A percentile compares a stretch with the other conserved stretches of the same genome.
phyloP scores from a whole-genome alignment of 1,140 invertebrate genomes.

The Meloidogyne hapla region DNA sequence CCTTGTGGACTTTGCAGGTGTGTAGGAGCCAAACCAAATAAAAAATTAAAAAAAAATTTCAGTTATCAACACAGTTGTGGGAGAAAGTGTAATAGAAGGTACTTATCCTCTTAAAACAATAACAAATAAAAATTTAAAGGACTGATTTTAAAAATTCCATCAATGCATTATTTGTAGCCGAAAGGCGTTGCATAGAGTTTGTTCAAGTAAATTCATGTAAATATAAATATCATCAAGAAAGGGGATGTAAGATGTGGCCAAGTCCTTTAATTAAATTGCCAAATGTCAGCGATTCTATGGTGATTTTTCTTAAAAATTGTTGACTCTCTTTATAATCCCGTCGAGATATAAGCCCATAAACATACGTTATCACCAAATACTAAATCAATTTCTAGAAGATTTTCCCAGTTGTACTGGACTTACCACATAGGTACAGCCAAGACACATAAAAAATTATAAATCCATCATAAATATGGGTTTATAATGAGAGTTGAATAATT shows the following conservation, averaged over 20 bases:
- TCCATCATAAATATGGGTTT: too few relatives aligned
- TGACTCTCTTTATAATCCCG: too few relatives aligned
- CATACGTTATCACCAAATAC: too few relatives aligned
- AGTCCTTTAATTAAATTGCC: constrained; percentile 49
- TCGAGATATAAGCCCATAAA: too few relatives aligned
- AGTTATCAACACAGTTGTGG: constrained; percentile 60
- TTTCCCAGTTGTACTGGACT: too few relatives aligned
- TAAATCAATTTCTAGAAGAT: too few relatives aligned
- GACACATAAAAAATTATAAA: too few relatives aligned
- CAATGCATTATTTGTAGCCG: constrained; percentile 60
- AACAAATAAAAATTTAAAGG: constrained; percentile 16
- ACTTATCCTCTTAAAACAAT: neutral
- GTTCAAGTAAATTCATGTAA: constrained; percentile 51
- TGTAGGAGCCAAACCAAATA: neutral
- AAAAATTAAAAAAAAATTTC: neutral
- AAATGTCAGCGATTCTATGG: constrained; percentile 56
- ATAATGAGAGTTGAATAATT: too few relatives aligned
- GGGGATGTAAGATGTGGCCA: constrained; percentile 56
- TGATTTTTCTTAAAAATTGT: constrained; percentile 16
- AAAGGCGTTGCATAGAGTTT: constrained; percentile 55
- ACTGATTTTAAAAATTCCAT: constrained; percentile 51
- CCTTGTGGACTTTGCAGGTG: constrained; percentile 58
- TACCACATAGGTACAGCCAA: too few relatives aligned
- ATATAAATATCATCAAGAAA: constrained; percentile 16
- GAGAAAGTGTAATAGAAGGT: constrained; percentile 59